Percentiles rank a stretch among this genome's conserved stretches.
phyloP scores from a whole-genome alignment of 1,140 invertebrate genomes.

The Nebria ingens region DNA sequence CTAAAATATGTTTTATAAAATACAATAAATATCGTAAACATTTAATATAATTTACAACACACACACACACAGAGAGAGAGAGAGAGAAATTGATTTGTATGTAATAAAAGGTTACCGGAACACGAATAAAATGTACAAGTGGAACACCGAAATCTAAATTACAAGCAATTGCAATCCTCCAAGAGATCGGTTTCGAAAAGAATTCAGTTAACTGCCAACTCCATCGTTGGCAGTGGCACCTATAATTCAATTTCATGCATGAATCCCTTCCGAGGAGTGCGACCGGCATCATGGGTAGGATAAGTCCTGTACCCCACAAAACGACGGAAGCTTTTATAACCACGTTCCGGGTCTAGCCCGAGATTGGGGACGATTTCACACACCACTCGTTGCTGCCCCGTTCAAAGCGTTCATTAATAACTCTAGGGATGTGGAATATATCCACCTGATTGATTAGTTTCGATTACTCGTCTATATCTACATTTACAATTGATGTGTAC shows the following conservation, averaged over 20 bases:
- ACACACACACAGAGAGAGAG: too few relatives aligned
- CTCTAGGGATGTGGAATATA: too few relatives aligned
- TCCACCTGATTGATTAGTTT: too few relatives aligned
- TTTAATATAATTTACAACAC: too few relatives aligned
- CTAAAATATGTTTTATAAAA: too few relatives aligned
- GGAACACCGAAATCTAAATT: neutral
- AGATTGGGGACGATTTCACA: constrained; percentile 13
- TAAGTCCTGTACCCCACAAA: neutral
- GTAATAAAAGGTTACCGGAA: too few relatives aligned
- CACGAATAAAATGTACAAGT: too few relatives aligned
- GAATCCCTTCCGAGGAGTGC: constrained; percentile 19
- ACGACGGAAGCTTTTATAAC: neutral
- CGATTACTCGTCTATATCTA: too few relatives aligned
- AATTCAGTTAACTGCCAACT: constrained; percentile 9
- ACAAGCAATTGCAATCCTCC: neutral
- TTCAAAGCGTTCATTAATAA: constrained; percentile 16
- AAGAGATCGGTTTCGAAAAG: constrained; percentile 3
- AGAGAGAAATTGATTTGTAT: too few relatives aligned
- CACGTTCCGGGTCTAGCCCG: neutral
- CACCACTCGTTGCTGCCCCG: neutral
- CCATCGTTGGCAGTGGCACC: constrained; percentile 18
- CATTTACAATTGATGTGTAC: too few relatives aligned
- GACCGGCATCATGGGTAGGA: constrained; percentile 10
- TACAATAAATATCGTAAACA: too few relatives aligned
- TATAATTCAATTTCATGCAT: constrained; percentile 28